Evolutionary conservation across 2,888 invertebrate genomes (phyloP).

Genomic region (Sericinus montela): DNA sequence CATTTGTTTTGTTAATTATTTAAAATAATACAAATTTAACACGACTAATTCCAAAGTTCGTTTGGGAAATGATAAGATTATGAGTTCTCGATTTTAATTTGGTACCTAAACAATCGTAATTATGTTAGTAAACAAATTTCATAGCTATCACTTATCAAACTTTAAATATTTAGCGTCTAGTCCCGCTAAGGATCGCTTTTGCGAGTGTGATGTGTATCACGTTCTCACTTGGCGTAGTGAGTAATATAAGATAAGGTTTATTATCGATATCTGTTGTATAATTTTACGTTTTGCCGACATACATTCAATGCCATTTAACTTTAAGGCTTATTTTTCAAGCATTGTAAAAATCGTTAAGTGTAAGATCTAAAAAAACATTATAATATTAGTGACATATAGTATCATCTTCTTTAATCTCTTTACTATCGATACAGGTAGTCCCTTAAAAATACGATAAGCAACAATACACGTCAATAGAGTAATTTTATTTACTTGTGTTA

Average conservation of each 20-base stretch:
- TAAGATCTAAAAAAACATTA: no score
- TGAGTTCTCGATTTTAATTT: conserved; percentile 19
- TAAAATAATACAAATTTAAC: no score
- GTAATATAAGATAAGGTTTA: conserved; percentile 29
- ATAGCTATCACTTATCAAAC: conserved; percentile 29
- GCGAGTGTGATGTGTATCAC: conserved; percentile 52
- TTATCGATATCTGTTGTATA: conserved; percentile 18
- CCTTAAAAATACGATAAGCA: neutral
- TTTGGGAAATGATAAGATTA: neutral
- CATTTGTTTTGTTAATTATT: no score
- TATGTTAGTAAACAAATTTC: conserved; percentile 27
- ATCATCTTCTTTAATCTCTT: neutral
- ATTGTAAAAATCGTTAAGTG: no score
- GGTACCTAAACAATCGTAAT: neutral
- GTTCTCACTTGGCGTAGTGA: conserved; percentile 38
- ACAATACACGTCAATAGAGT: no score
- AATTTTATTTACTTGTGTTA: no score
- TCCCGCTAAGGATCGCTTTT: neutral
- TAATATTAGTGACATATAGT: no score
- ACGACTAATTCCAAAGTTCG: no score
- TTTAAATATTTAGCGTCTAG: conserved; percentile 15
- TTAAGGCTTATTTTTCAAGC: neutral
- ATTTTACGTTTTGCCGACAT: neutral
- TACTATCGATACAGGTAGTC: conserved; percentile 2
- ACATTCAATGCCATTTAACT: neutral